Percentiles rank a stretch among this genome's conserved stretches.
Conservation (phyloP, 2,888 invertebrate genomes). For the Pachymerium ferrugineum region DNA sequence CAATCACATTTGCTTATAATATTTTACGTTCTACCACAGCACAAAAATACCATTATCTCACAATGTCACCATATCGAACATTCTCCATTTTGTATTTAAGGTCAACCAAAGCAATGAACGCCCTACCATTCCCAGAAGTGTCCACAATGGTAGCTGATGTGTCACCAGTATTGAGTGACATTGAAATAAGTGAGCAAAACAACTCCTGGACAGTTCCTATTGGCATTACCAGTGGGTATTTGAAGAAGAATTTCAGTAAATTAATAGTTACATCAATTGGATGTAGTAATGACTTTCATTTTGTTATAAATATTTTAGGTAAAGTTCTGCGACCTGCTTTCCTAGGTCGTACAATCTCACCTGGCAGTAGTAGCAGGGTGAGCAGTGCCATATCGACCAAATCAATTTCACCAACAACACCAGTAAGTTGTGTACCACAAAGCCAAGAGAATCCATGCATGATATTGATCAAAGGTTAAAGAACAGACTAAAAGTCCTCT, state of each 20-base stretch:
- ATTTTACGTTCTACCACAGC: too few relatives aligned
- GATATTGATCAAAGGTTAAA: too few relatives aligned
- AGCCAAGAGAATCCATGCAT: too few relatives aligned
- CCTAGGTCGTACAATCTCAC: background rate
- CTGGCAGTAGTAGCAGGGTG: background rate
- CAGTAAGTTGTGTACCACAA: too few relatives aligned
- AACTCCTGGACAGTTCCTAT: background rate
- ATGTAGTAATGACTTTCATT: too few relatives aligned
- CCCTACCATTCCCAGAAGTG: conserved; percentile 23
- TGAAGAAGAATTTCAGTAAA: background rate
- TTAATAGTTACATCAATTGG: too few relatives aligned
- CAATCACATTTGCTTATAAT: too few relatives aligned
- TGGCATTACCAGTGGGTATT: background rate
- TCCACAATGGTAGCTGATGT: conserved; percentile 34
- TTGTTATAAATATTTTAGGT: too few relatives aligned
- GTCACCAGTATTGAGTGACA: conserved; percentile 33
- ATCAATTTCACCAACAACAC: background rate
- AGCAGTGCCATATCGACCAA: conserved; percentile 17
- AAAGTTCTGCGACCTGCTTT: conserved; percentile 10
- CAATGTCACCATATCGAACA: too few relatives aligned
- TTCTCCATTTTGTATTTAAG: too few relatives aligned
- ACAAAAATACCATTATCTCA: too few relatives aligned
- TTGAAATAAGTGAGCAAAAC: conserved; percentile 30
- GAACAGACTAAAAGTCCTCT: too few relatives aligned
- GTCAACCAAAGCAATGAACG: background rate